Evolutionary conservation across 2,797 vertebrate genomes (phyloP), one percentile per base, ranked within the genome.

Genomic region (Oreonectes daqikongensis): DNA sequence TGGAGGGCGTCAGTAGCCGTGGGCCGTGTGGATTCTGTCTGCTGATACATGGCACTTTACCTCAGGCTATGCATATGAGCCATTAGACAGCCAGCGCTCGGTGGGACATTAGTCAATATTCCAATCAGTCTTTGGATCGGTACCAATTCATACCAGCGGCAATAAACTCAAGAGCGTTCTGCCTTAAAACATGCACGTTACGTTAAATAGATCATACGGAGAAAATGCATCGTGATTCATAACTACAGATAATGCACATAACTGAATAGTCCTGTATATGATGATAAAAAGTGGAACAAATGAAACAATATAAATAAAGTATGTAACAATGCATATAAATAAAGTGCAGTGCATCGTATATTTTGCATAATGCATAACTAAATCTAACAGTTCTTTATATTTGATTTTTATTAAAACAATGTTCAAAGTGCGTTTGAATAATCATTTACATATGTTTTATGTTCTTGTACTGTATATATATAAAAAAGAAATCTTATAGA

Each of bases 61-160:
- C 71, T 65, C 60, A n/a, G 79, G 75, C 79, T 69, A 67, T 63
- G 79, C 73, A 81, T 52, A 74, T 78, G 66, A 75, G 67, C 65
- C 76, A 66, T 79, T 74, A 77, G 32, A 81, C 81, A 65, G 35
- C 50, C 46, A 38, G 65, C 15, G 57, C 55, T n/a, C 74, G 59
- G 42, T 26, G 26, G 63, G 63, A 61, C 77, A 64, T 81, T 80
- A 57, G 63, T 79, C 84, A 77, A 64, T 61, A 61, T 64, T 80
- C 57, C 72, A 68, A 74, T 80, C 80, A 81, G 75, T 71, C 72
- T 65, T 44, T 67, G 32, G 53, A 70, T 72, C 67, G 64, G 66
- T 28, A 65, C 15, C 30, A 57, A 74, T 77, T 30, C 77, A 79
- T 59, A 70, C 60, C 30, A 38, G 66, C 17, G 3, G 18, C 63